Conservation (phyloP, 2,113 vertebrate species). For the Xenotilapia leptura region DNA sequence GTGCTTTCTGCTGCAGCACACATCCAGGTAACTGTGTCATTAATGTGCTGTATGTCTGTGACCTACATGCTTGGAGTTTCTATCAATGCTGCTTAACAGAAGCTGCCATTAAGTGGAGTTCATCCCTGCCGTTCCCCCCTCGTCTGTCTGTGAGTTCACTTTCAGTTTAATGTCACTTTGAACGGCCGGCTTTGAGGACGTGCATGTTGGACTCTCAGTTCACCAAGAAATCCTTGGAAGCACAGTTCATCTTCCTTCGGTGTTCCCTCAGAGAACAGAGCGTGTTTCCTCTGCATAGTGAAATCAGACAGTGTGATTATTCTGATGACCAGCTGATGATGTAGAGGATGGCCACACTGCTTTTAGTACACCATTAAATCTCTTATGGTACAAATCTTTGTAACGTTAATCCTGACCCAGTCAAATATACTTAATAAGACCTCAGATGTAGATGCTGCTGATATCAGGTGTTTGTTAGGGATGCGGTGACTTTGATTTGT, state of each 20-base stretch:
- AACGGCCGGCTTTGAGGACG: neutral
- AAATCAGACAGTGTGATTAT: neutral
- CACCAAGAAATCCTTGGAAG: neutral
- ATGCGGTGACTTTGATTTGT: neutral
- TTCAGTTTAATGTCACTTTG: neutral
- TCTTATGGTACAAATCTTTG: neutral
- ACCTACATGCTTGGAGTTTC: neutral
- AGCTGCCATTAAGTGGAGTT: neutral
- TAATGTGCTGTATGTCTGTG: neutral
- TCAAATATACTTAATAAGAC: neutral
- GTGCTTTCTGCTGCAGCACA: neutral
- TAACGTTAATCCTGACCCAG: neutral
- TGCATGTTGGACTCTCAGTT: neutral
- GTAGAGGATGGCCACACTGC: neutral
- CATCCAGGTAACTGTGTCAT: neutral
- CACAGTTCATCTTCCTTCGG: neutral
- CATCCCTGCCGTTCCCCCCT: neutral
- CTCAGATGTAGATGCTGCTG: neutral
- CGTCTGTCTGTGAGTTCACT: neutral
- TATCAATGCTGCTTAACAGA: neutral
- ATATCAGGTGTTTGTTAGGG: neutral
- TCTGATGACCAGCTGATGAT: neutral
- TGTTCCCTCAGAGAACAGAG: neutral
- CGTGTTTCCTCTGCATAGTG: neutral
- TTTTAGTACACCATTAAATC: neutral